Conservation (phyloP, 2,888 invertebrate genomes). For the Ernsta delagoae region DNA sequence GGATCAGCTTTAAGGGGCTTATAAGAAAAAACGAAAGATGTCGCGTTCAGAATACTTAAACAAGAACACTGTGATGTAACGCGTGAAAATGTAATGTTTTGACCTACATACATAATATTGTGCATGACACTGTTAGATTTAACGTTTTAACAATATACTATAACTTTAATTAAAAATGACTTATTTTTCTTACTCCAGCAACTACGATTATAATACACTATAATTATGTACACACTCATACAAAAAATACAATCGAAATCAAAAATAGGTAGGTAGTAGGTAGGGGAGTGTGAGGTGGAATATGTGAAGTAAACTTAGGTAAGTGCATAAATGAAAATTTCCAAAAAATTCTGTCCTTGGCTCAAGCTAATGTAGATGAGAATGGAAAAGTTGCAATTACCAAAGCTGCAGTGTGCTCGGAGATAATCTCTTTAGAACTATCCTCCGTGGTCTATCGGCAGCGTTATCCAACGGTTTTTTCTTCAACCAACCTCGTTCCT, state of each 20-base stretch:
- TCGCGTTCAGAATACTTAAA: constrained; percentile 17
- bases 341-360: neutral
- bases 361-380: constrained; percentile 5
- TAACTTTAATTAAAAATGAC: too few species aligned
- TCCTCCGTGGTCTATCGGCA: constrained; percentile 24
- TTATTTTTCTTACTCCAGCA: too few species aligned
- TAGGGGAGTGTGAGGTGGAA: too few species aligned
- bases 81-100: constrained; percentile 1
- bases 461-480: constrained; percentile 12
- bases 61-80: constrained; percentile 11
- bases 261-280: too few species aligned
- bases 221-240: too few species aligned
- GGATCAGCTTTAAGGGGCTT: constrained; percentile 26
- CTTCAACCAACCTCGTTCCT: neutral
- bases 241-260: too few species aligned
- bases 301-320: too few species aligned
- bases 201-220: too few species aligned
- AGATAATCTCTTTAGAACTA: constrained; percentile 29
- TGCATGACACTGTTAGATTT: too few species aligned
- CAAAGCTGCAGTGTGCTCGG: constrained; percentile 20
- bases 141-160: too few species aligned
- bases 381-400: constrained; percentile 25
- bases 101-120: neutral
- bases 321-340: too few species aligned
- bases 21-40: constrained; percentile 9